Conservation (phyloP, 1,140 invertebrate species). For the Apis cerana region DNA sequence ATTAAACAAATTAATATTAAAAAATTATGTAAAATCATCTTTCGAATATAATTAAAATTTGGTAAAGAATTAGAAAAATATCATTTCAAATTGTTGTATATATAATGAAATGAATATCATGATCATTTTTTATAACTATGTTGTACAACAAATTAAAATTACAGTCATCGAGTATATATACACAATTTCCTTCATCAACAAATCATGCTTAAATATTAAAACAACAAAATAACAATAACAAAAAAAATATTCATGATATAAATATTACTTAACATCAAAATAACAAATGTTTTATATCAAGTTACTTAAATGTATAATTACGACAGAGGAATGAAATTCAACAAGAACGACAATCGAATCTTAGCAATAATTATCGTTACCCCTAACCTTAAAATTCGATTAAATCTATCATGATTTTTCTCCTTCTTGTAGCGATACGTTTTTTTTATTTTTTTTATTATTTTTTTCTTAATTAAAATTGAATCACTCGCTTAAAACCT, state of each 20-base stretch:
- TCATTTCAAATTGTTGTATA: no score
- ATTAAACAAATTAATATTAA: no score
- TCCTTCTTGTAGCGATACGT: not conserved
- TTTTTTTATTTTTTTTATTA: not conserved
- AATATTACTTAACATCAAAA: not conserved
- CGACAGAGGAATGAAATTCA: not conserved
- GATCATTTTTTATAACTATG: no score
- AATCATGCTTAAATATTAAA: not conserved
- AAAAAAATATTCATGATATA: not conserved
- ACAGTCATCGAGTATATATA: not conserved
- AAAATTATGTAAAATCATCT: not conserved
- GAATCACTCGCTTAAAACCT: constrained; percentile 10
- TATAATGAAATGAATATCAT: no score
- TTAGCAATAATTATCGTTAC: not conserved
- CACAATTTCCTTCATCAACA: not conserved
- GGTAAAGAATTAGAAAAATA: not conserved
- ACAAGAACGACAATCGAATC: not conserved
- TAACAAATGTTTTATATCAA: not conserved
- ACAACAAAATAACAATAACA: not conserved
- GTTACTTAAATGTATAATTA: not conserved
- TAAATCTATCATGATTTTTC: not conserved
- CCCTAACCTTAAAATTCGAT: constrained; percentile 2
- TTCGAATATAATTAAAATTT: not conserved
- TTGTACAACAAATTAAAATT: not conserved
- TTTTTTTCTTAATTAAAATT: constrained; percentile 2